Base-by-base conservation (phyloP, 2,113 vertebrate species). In the Eublepharis macularius region DNA sequence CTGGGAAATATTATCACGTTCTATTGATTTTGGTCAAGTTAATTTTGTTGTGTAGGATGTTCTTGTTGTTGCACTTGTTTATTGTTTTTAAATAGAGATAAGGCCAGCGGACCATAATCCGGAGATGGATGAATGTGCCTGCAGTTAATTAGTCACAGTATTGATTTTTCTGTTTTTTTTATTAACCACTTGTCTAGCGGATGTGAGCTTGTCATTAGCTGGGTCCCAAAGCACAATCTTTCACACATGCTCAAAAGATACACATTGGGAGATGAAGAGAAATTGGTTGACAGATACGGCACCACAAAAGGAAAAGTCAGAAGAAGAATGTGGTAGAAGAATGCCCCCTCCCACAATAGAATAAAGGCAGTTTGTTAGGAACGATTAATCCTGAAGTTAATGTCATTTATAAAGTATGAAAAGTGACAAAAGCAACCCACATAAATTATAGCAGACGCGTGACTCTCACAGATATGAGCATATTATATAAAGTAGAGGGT, bases 91-190 rank as follows among this genome's bases (percentile, higher is more conserved):
- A 19, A 86, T 13, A 49, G 69, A 73, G 76, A 92, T 51, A 81
- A 69, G 72, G 34, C 19, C 84, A 75, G 29, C 85, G 34, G 69
- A 57, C 73, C 60, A 90, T 84, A 90, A 88, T 51, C 26, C 76
- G 79, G 51, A 47, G 1, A 83, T n/a, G 43, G 45, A 91, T 89
- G 84, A 85, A 74, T 70, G 17, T 86, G 68, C 80, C 9, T 87
- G 72, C 14, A 85, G n/a, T 78, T 82, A 92, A 92, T 66, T 76
- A 85, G 16, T 1, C 63, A 11, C 21, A 86, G 16, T 36, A 79
- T 16, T 86, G 69, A 81, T 92, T 92, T 92, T 88, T 47, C 76
- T 41, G 8, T 49, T 39, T 1, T 82, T 89, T 89, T 81, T 79
- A 90, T 77, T 60, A 70, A 24, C 32, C 24, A 32, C 49, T 91